Evolutionary conservation across 2,888 invertebrate genomes (phyloP), one percentile per base, ranked within the genome.

Genomic region (Caenorhabditis macrosperma): DNA sequence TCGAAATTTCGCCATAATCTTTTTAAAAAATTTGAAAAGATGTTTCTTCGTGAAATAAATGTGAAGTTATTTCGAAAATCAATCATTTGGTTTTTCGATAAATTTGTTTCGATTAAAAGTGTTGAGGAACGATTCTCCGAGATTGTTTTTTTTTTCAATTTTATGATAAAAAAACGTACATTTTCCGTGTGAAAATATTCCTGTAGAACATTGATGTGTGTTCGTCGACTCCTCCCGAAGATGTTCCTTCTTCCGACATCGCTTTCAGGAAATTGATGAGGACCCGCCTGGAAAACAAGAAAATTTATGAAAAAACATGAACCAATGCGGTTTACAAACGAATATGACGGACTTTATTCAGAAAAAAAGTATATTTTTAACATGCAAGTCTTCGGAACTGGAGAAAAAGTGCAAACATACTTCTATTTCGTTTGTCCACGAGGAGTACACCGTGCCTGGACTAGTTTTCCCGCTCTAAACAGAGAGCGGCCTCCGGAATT

Each of bases 281-380:
- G 57, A 20, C 55, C 46, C 35, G 54, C 66, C 66, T 54, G 15
- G 2, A 33, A 57, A 66, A 28, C 20, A 12, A 20, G 12, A 52
- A 30, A 17, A 35, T n/a, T 20, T 15, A 46, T 3, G 6, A 46
- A 20, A 20, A 46, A 46, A 46, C 1, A 7, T 46, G 3, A 20
- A 46, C 20, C 2, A n/a, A n/a, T n/a, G n/a, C n/a, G n/a, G n/a
- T n/a, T n/a, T n/a, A n/a, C n/a, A n/a, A n/a, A n/a, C 44, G 17
- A 44, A 44, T 44, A 33, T 33, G 33, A n/a, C n/a, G n/a, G n/a
- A n/a, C n/a, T n/a, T n/a, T n/a, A n/a, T n/a, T n/a, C n/a, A n/a
- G n/a, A n/a, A n/a, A n/a, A n/a, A n/a, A n/a, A n/a, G n/a, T n/a
- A n/a, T n/a, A n/a, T n/a, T n/a, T n/a, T n/a, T n/a, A n/a, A n/a